Conservation (phyloP, 2,113 vertebrate genomes). For the Eretmochelys imbricata region DNA sequence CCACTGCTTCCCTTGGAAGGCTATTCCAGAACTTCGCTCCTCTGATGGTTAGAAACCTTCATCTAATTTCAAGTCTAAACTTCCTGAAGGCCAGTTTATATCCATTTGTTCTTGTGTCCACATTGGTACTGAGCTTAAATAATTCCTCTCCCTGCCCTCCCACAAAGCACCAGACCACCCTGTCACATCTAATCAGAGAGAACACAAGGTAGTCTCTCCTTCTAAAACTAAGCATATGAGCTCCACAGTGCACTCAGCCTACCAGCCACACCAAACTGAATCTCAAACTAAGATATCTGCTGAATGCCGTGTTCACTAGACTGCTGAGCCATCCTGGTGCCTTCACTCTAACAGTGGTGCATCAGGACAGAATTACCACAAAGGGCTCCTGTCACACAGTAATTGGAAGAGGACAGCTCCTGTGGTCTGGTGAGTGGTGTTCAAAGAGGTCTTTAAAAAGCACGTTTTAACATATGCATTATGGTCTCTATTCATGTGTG, state of each 20-base stretch:
- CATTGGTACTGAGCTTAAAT: no score
- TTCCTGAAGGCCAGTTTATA: no score
- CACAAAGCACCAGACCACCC: not conserved
- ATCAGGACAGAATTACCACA: not conserved
- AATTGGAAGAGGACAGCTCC: not conserved
- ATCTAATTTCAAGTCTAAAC: no score
- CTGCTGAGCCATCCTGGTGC: not conserved
- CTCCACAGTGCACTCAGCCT: not conserved
- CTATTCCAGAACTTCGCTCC: no score
- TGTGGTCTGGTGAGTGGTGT: not conserved
- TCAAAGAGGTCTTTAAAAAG: not conserved
- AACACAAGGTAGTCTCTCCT: not conserved
- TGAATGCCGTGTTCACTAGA: no score
- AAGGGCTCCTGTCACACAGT: not conserved
- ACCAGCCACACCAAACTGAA: not conserved
- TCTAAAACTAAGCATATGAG: not conserved
- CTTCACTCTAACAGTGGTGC: not conserved
- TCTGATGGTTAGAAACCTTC: no score
- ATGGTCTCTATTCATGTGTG: not conserved
- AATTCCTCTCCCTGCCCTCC: not conserved
- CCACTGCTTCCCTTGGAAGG: no score
- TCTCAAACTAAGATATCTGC: no score
- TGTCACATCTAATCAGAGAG: not conserved
- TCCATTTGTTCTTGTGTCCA: no score
- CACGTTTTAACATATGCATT: not conserved